Evolutionary conservation across 1,140 invertebrate species (phyloP).

Genomic region (Bombus balteatus): DNA sequence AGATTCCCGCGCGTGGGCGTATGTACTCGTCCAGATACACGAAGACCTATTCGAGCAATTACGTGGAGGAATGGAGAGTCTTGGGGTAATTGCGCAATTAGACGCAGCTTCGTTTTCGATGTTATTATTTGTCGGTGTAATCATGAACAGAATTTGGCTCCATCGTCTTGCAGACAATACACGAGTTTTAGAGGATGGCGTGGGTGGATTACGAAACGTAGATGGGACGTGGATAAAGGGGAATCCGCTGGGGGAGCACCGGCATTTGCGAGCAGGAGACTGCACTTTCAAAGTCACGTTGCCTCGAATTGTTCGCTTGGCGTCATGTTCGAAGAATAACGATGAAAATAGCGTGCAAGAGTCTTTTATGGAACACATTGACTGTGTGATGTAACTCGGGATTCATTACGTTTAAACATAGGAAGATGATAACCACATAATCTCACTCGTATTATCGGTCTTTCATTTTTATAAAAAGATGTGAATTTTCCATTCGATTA

Average conservation of each 20-base stretch:
- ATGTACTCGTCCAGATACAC: neutral
- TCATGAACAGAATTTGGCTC: neutral
- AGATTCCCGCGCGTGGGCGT: neutral
- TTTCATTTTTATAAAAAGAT: no score
- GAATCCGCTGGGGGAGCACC: neutral
- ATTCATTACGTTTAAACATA: neutral
- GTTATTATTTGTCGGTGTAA: neutral
- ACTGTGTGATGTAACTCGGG: neutral
- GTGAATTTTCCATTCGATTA: no score
- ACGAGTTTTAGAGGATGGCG: neutral
- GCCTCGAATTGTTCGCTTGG: no score
- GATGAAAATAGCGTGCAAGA: neutral
- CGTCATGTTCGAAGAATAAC: neutral
- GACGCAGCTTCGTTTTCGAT: neutral
- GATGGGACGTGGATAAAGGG: neutral
- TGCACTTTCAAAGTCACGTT: conserved; percentile 3
- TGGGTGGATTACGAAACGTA: conserved; percentile 12
- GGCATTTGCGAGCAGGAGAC: neutral
- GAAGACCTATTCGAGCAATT: neutral
- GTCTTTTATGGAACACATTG: neutral
- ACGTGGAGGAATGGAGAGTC: neutral
- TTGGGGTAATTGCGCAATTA: conserved; percentile 19
- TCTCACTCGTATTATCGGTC: neutral
- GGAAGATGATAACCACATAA: neutral
- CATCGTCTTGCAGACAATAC: neutral